Evolutionary conservation across 1,140 invertebrate species (phyloP).

Genomic region (Batillaria attramentaria): DNA sequence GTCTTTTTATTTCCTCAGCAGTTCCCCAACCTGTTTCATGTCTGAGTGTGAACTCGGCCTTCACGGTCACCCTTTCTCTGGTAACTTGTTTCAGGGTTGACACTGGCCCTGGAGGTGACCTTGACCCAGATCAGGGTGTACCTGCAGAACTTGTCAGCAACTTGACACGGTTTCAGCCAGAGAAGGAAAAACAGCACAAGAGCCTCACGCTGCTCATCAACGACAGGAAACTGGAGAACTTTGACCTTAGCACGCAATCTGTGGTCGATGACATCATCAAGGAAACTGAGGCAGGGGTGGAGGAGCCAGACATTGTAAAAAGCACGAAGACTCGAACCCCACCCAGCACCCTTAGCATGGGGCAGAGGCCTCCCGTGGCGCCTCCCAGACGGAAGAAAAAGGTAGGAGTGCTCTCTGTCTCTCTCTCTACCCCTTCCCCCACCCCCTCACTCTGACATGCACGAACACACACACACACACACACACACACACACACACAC

Average conservation of each 20-base stretch:
- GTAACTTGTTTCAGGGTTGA: too few species aligned
- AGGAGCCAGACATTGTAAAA: conserved; percentile 93
- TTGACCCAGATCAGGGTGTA: too few species aligned
- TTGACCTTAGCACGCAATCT: conserved; percentile 35
- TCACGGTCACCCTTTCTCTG: too few species aligned
- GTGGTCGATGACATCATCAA: conserved; percentile 57
- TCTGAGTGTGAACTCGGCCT: too few species aligned
- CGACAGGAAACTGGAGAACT: conserved; percentile 37
- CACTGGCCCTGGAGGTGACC: too few species aligned
- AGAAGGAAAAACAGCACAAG: conserved; percentile 56
- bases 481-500: too few species aligned
- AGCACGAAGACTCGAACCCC: conserved; percentile 83
- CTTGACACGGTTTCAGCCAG: conserved; percentile 44
- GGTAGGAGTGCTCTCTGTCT: conserved; percentile 28
- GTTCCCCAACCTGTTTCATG: too few species aligned
- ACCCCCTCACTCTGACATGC: too few species aligned
- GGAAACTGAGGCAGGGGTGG: conserved; percentile 47
- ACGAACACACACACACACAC: too few species aligned
- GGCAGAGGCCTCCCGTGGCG: conserved; percentile 68
- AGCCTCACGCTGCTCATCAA: conserved; percentile 37
- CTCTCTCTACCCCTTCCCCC: too few species aligned
- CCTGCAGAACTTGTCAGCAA: conserved; percentile 15
- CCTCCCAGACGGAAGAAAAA: conserved; percentile 86
- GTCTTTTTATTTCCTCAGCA: too few species aligned
- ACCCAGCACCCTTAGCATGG: conserved; percentile 53